A percentile compares a stretch with the other conserved stretches of the same genome.
Conservation (phyloP, 2,888 invertebrate genomes). For the Philaethria dido region DNA sequence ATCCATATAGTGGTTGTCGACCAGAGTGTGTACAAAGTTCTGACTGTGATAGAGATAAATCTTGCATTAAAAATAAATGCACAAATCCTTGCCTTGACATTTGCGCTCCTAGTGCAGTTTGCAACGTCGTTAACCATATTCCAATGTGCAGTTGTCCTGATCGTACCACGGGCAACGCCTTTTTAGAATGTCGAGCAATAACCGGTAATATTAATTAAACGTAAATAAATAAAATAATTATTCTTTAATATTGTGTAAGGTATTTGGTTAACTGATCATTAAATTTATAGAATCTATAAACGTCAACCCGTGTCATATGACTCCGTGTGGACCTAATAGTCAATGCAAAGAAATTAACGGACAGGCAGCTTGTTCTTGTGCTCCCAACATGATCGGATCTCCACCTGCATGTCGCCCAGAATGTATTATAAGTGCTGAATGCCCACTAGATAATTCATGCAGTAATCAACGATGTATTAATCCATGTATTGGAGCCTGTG, state of each 20-base stretch:
- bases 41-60: constrained; percentile 88
- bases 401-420: constrained; percentile 89
- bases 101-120: constrained; percentile 89
- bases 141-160: constrained; percentile 85
- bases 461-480: constrained; percentile 87
- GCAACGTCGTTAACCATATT: constrained; percentile 87
- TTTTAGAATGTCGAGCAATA: constrained; percentile 84
- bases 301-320: constrained; percentile 85
- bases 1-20: constrained; percentile 89
- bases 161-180: constrained; percentile 88
- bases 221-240: background rate
- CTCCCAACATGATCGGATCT: constrained; percentile 85
- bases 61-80: constrained; percentile 90
- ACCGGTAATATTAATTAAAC: constrained; percentile 67
- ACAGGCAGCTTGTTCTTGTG: constrained; percentile 88
- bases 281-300: constrained; percentile 77
- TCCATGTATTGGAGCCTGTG: constrained; percentile 90
- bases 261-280: background rate
- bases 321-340: constrained; percentile 86
- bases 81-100: constrained; percentile 90
- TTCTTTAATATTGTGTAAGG: background rate
- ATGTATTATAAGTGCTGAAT: constrained; percentile 89
- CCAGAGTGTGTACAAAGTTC: constrained; percentile 91
- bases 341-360: constrained; percentile 85
- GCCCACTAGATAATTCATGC: constrained; percentile 88